Base-by-base conservation (phyloP, 2,888 invertebrate genomes). In the Pardosa pseudoannulata region DNA sequence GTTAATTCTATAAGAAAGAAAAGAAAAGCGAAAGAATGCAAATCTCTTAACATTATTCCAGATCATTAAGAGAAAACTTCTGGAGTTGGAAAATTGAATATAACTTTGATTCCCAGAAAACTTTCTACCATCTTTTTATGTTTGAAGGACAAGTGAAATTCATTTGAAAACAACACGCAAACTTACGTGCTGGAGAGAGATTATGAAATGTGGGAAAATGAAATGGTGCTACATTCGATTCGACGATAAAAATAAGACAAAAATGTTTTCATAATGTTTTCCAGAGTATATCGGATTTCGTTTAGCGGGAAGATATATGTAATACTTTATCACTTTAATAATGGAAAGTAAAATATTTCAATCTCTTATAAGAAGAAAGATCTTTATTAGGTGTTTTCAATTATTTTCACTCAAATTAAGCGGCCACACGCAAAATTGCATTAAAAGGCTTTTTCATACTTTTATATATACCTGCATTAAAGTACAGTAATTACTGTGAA, bases 121-220 rank as follows among this genome's bases (percentile, higher is more conserved):
- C 56, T 23, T 56, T 56, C 56, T 56, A 56, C 23, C 19, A 11
- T 23, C 56, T 23, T 56, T 46, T 46, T 46, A 46, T 46, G 16
- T 56, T 56, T 56, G 56, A 56, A 56, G 56, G 56, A 23, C 56
- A 23, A 23, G 23, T 23, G 56, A 56, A 56, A 56, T 23, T 56
- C 56, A 56, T 56, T 56, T 11, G 23, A 23, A 23, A 56, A 23
- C 23, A 23, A 23, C 56, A 56, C 56, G 56, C 56, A 11, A 56
- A 3, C 5, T 56, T 56, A 56, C 56, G 56, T 56, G 56, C 16
- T 23, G 1, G 1, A 11, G 16, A 56, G 56, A 19, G 56, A 56
- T 56, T 56, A 56, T 56, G 56, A 56, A 56, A 56, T 23, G 56
- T 46, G 41, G 41, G 36, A 46, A 56, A 56, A 56, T 56, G 56